Evolutionary conservation across 2,113 vertebrate genomes (phyloP), one percentile per base, ranked within the genome.

Genomic region (Nycticebus coucang): DNA sequence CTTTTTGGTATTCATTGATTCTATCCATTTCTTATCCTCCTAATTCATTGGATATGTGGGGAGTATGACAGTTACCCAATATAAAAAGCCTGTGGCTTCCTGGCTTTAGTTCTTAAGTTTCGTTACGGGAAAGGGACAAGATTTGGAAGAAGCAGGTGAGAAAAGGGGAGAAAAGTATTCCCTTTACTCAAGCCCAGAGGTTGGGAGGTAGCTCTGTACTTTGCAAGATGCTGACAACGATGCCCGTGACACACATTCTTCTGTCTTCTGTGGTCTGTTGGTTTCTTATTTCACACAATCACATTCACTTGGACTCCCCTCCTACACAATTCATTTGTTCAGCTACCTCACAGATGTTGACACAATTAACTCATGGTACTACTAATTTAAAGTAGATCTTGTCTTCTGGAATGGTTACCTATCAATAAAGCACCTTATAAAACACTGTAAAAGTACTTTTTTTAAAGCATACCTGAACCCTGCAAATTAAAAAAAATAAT

Each of bases 401-500:
- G 45, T 37, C 41, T 93, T 89, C 60, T 37, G 35, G 79, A 77
- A 79, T 28, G 22, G 21, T 53, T 64, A 11, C 7, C 1, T 13
- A 77, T 4, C 53, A 72, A 90, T 26, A 78, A 26, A 71, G 37
- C 4, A 53, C 24, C 60, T 60, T 84, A 71, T 11, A 69, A 95
- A 78, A 69, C 35, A 92, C 19, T 62, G 77, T 50, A 41, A 75
- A 89, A 86, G 17, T 66, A 78, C 17, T 64, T 41, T 90, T 33
- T 60, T 89, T 86, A 26, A 95, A 92, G 37, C 33, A 69, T 66
- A 35, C 33, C 24, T 89, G 62, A 93, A 87, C 53, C 41, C 93
- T 9, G 28, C 35, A 90, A 66, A 82, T 12, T 6, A 57, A 59
- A 19, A 59, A 71, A 60, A 4, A n/a, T n/a, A 68, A 79, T 33